Evolutionary conservation across 2,888 invertebrate species (phyloP), one percentile per base, ranked within the genome.

Genomic region (Dioctria rufipes): DNA sequence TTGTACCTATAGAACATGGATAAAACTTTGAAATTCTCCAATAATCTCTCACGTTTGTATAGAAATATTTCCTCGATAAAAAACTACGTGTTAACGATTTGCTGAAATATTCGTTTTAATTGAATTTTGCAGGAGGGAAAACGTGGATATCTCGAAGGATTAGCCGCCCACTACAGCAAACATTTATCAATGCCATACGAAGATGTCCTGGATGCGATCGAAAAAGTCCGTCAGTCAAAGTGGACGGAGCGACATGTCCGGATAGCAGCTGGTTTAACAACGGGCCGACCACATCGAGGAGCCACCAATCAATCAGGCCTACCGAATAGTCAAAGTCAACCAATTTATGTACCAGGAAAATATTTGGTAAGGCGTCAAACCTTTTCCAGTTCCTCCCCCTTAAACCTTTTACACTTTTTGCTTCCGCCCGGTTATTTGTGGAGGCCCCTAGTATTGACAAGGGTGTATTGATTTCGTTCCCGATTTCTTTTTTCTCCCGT

Each of bases 321-420:
- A 87, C 94, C 94, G 84, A 93, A 94, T 82, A 94, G 94, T 86
- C 94, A 94, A 90, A 95, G 95, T 83, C 95, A 95, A 89, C 95
- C 95, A 83, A 93, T 96, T 89, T 96, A 96, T 90, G 95, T 95
- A 87, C 96, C 96, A 86, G 96, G 96, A 88, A 96, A 96, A 91
- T 96, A 96, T 91, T 95, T 95, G 92, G 96, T 96, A 91, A 94
- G 94, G 90, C 84, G 80, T 78, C 78, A 83, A 84, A 84, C 82
- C 82, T 84, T 85, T 86, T 86, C 85, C 83, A 84, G 84, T 81
- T 78, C 67, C 63, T 73, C 78, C 80, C 73, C 82, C 83, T 85
- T 85, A 84, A 85, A 69, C 69, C 69, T 69, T 69, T 69, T 69
- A 25, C 39, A 39, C 46, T 66, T 11, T 66, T 43, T 73, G 58